A percentile compares a stretch with the other conserved stretches of the same genome.
Evolutionary conservation across 2,797 vertebrate species (phyloP).

Genomic region (Pyrocephalus nanus): DNA sequence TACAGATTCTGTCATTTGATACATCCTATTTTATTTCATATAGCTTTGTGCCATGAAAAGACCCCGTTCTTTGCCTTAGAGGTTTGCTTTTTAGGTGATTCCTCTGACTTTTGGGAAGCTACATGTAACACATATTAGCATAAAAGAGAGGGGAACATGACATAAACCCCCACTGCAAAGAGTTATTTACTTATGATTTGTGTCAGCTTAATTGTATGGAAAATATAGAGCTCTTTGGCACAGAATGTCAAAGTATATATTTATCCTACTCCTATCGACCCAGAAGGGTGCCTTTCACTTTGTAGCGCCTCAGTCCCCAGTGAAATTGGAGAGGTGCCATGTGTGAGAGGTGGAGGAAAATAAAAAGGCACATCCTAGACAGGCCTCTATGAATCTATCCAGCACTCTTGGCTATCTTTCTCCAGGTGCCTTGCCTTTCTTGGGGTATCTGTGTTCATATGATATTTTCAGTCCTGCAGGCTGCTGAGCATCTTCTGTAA

Average conservation of each 20-base stretch:
- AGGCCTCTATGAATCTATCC: background rate
- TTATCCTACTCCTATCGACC: background rate
- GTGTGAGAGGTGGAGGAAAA: background rate
- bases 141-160: background rate
- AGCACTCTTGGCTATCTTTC: background rate
- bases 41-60: background rate
- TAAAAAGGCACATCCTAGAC: background rate
- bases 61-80: background rate
- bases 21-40: background rate
- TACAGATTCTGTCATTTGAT: background rate
- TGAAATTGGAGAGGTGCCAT: background rate
- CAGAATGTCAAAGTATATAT: background rate
- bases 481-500: background rate
- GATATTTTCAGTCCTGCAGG: background rate
- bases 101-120: background rate
- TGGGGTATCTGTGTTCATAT: background rate
- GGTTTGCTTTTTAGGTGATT: background rate
- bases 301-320: background rate
- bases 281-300: background rate
- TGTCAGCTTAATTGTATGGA: background rate
- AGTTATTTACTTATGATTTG: background rate
- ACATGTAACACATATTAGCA: background rate
- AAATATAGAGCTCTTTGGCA: background rate
- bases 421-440: background rate
- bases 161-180: background rate